A percentile compares a stretch with the other conserved stretches of the same genome.
phyloP scores from a whole-genome alignment of 92 coral and sea anemone species.

The Zoanthus sociatus region DNA sequence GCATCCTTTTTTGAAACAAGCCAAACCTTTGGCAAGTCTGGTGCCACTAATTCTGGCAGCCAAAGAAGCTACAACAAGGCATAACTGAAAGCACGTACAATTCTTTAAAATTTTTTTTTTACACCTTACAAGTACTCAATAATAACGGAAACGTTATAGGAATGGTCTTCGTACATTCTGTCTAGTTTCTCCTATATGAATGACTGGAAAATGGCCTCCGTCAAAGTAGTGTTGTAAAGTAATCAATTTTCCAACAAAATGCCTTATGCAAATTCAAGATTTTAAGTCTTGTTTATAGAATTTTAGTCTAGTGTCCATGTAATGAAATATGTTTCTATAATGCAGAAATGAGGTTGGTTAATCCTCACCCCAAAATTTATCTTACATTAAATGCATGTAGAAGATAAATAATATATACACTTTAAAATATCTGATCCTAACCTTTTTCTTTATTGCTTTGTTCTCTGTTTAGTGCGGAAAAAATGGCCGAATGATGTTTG shows the following conservation, averaged over 20 bases:
- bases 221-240: not conserved
- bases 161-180: not conserved
- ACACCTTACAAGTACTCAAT: not conserved
- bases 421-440: not conserved
- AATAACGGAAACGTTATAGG: not conserved
- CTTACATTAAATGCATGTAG: not conserved
- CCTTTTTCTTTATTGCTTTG: not conserved
- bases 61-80: constrained; percentile 94
- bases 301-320: not conserved
- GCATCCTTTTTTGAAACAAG: constrained; percentile 99
- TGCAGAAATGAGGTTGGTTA: not conserved
- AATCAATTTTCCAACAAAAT: not conserved
- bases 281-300: not conserved
- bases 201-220: not conserved
- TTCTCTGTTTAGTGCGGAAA: too few species aligned
- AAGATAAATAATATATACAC: not conserved
- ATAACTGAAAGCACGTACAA: constrained; percentile 41
- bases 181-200: not conserved
- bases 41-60: constrained; percentile 99
- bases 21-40: constrained; percentile 98
- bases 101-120: constrained; percentile 14
- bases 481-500: too few species aligned
- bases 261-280: not conserved
- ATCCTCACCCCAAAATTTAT: not conserved
- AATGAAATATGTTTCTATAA: not conserved